Evolutionary conservation across 2,797 vertebrate species (phyloP).

Genomic region (Sebastes cheni): DNA sequence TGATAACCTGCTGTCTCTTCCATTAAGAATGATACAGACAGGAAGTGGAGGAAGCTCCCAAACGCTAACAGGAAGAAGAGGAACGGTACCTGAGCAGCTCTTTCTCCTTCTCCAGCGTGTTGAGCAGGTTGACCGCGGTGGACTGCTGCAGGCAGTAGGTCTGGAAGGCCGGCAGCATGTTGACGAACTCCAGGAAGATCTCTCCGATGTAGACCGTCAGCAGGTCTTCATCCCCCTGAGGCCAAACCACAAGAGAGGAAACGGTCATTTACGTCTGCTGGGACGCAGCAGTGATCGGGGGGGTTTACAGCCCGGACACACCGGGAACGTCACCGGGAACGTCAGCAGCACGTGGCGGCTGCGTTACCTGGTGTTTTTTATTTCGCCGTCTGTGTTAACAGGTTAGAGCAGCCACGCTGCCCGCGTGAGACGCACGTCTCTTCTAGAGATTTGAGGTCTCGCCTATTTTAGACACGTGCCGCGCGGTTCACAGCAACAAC

Average conservation of each 20-base stretch:
- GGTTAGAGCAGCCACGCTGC: too few relatives aligned
- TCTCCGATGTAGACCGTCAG: constrained; percentile 91
- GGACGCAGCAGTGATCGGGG: not conserved
- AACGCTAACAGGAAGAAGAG: not conserved
- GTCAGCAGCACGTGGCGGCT: too few relatives aligned
- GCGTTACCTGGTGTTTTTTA: too few relatives aligned
- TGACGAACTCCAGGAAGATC: constrained; percentile 93
- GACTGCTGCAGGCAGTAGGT: constrained; percentile 96
- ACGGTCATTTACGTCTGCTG: not conserved
- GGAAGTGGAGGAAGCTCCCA: constrained; percentile 47
- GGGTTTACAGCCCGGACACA: not conserved
- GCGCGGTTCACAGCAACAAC: too few relatives aligned
- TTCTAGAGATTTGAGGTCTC: too few relatives aligned
- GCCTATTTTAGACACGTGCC: too few relatives aligned
- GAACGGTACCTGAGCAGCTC: constrained; percentile 88
- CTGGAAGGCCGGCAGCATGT: constrained; percentile 95
- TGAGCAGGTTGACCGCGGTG: constrained; percentile 91
- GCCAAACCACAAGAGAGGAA: constrained; percentile 29
- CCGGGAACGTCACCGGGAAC: too few relatives aligned
- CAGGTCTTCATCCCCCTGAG: constrained; percentile 90
- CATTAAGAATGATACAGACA: constrained; percentile 65
- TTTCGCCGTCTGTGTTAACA: too few relatives aligned
- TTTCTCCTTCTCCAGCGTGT: constrained; percentile 93
- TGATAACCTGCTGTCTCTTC: constrained; percentile 64
- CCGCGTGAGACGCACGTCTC: too few relatives aligned